Conservation (phyloP, 1,140 invertebrate genomes). For the Drosophila bocqueti region DNA sequence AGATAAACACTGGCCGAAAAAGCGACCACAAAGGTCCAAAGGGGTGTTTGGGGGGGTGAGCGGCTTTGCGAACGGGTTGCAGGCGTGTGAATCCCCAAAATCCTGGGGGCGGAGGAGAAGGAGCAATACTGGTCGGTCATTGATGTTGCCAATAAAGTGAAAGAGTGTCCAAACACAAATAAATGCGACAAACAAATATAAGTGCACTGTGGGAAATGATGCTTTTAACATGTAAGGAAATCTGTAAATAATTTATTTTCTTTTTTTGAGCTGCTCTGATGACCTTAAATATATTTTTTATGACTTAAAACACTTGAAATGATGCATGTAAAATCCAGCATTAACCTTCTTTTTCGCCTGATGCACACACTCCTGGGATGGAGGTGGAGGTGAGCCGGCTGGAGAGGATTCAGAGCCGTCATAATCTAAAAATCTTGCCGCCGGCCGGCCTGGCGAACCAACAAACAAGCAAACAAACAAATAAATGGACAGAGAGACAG, state of each 20-base stretch:
- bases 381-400: conserved; percentile 12
- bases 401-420: conserved; percentile 55
- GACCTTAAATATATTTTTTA: not conserved
- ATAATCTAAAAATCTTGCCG: conserved; percentile 76
- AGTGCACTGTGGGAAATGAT: conserved; percentile 13
- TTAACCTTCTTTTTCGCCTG: not conserved
- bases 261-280: not conserved
- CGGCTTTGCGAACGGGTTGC: conserved; percentile 5
- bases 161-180: conserved; percentile 52
- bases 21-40: conserved; percentile 51
- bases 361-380: not conserved
- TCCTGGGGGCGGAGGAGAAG: not conserved
- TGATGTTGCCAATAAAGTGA: conserved; percentile 68
- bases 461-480: conserved; percentile 29
- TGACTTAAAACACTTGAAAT: not conserved
- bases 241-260: not conserved
- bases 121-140: conserved; percentile 39
- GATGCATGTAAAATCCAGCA: not conserved
- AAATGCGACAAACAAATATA: conserved; percentile 28
- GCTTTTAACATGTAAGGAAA: too few species aligned
- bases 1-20: conserved; percentile 65
- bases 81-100: conserved; percentile 59
- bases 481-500: not conserved
- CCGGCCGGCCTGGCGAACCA: conserved; percentile 42
- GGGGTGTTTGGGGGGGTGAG: not conserved